Conservation (phyloP, 2,888 invertebrate species). For the Drosophila multiciliata region DNA sequence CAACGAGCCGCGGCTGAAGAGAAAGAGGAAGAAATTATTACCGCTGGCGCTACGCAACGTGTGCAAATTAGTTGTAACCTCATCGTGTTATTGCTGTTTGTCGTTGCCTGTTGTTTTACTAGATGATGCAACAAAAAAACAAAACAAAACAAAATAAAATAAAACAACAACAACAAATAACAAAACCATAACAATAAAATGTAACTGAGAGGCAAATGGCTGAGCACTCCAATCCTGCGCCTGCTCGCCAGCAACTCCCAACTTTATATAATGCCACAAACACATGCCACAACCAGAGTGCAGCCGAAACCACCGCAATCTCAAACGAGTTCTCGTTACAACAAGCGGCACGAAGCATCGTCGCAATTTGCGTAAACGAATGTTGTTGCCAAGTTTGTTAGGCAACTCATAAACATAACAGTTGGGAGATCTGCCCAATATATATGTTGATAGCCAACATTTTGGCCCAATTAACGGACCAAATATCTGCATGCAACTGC, state of each 20-base stretch:
- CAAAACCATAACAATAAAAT: slow-evolving; percentile 60
- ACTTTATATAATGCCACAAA: slow-evolving; percentile 61
- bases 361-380: slow-evolving; percentile 59
- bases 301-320: slow-evolving; percentile 14
- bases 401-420: slow-evolving; percentile 31
- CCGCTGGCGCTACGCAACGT: slow-evolving; percentile 64
- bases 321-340: slow-evolving; percentile 65
- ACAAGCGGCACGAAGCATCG: slow-evolving; percentile 15
- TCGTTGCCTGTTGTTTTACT: slow-evolving; percentile 3
- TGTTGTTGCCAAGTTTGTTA: slow-evolving; percentile 31
- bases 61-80: slow-evolving; percentile 62
- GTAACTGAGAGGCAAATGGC: slow-evolving; percentile 45
- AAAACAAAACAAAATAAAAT: slow-evolving; percentile 3
- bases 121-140: slow-evolving; percentile 33
- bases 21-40: slow-evolving; percentile 27
- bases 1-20: not conserved
- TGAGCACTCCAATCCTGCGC: slow-evolving; percentile 39
- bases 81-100: slow-evolving; percentile 37
- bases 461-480: slow-evolving; percentile 56
- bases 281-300: slow-evolving; percentile 8
- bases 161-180: slow-evolving; percentile 32
- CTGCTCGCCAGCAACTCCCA: slow-evolving; percentile 2
- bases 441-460: slow-evolving; percentile 27
- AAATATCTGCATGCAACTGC: slow-evolving; percentile 28
- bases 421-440: slow-evolving; percentile 31